Percentiles rank a stretch among this genome's conserved stretches.
phyloP scores from a whole-genome alignment of 2,888 invertebrate species.

The Drosophila paranaensis region DNA sequence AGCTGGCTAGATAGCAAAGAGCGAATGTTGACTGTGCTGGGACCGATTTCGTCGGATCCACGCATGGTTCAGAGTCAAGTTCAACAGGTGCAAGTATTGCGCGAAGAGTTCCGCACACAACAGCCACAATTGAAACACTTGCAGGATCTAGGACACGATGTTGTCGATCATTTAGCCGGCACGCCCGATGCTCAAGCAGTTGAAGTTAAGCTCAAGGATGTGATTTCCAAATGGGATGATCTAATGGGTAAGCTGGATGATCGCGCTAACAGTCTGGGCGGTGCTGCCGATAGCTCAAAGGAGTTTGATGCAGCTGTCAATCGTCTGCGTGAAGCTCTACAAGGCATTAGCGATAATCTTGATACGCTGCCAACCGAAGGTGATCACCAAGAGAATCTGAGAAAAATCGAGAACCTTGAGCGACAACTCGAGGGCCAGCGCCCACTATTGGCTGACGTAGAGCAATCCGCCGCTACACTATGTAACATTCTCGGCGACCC shows the following conservation, averaged over 20 bases:
- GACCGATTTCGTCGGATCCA: slow-evolving; percentile 98
- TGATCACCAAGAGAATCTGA: slow-evolving; percentile 94
- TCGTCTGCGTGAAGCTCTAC: slow-evolving; percentile 93
- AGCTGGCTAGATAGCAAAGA: slow-evolving; percentile 97
- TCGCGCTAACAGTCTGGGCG: slow-evolving; percentile 94
- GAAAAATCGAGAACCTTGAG: slow-evolving; percentile 94
- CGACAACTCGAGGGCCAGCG: slow-evolving; percentile 95
- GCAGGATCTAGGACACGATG: slow-evolving; percentile 91
- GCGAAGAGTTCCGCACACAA: slow-evolving; percentile 97
- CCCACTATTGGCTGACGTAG: slow-evolving; percentile 94
- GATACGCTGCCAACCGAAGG: slow-evolving; percentile 92
- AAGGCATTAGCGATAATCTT: slow-evolving; percentile 93
- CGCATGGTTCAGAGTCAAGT: slow-evolving; percentile 98
- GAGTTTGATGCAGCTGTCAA: slow-evolving; percentile 96
- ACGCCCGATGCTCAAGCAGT: slow-evolving; percentile 88
- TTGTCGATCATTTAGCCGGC: slow-evolving; percentile 87
- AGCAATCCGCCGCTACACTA: slow-evolving; percentile 94
- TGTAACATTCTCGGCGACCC: slow-evolving; percentile 95
- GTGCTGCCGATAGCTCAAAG: slow-evolving; percentile 95
- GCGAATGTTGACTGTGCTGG: slow-evolving; percentile 97
- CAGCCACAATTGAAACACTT: slow-evolving; percentile 95
- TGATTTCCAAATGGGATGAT: slow-evolving; percentile 93
- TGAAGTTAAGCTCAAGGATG: slow-evolving; percentile 89
- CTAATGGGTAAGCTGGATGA: slow-evolving; percentile 92
- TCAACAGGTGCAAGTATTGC: slow-evolving; percentile 96